Conservation (phyloP, 2,888 invertebrate genomes). For the Psylliodes chrysocephalus region DNA sequence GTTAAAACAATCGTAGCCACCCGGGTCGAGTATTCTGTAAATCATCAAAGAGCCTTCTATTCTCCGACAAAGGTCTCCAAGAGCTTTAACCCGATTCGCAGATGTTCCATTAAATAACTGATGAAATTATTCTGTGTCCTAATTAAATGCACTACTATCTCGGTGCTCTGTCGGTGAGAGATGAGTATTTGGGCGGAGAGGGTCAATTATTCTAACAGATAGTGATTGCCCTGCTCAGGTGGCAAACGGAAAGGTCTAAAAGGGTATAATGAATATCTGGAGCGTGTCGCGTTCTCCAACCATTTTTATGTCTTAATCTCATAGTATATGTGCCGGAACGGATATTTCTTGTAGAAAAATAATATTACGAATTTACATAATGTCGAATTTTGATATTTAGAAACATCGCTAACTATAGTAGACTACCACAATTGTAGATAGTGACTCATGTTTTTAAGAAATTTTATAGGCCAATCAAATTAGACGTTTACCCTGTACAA, state of each 20-base stretch:
- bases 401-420: too few relatives aligned
- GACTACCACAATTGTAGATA: too few relatives aligned
- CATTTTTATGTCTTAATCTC: not conserved
- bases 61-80: not conserved
- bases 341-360: too few relatives aligned
- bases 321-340: not conserved
- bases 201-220: slow-evolving; percentile 11
- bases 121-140: slow-evolving; percentile 14
- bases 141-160: slow-evolving; percentile 16
- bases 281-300: not conserved
- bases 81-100: slow-evolving; percentile 4
- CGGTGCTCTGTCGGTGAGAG: not conserved
- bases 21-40: too few relatives aligned
- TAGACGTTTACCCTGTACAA: too few relatives aligned
- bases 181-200: not conserved
- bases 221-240: slow-evolving; percentile 8
- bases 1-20: too few relatives aligned
- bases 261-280: slow-evolving; percentile 13
- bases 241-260: slow-evolving; percentile 3
- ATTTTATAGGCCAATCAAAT: too few relatives aligned
- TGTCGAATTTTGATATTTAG: too few relatives aligned
- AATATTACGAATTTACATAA: too few relatives aligned
- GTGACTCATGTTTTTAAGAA: too few relatives aligned
- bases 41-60: not conserved
- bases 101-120: slow-evolving; percentile 14